Evolutionary conservation across 2,797 vertebrate genomes (phyloP), one percentile per base, ranked within the genome.

Genomic region (Xenopus petersii): DNA sequence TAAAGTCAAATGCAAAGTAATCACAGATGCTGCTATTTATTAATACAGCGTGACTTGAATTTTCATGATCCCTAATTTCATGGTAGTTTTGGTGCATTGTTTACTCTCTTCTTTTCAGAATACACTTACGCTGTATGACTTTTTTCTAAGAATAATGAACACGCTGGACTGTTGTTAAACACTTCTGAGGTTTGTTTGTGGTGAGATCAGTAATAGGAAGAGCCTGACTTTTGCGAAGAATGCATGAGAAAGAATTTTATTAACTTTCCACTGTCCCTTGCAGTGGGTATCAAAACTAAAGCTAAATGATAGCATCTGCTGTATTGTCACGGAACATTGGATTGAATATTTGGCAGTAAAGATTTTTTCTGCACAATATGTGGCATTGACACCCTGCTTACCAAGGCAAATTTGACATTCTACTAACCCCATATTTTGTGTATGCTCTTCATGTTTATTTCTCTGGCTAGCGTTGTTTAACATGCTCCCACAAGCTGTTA

Each of bases 241-340:
- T 73, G 65, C 54, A n/a, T 69, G 66, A 26, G 71, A 70, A 74
- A 78, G 66, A 42, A 15, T 73, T 73, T 65, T 60, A 42, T 73
- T 51, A 56, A 56, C n/a, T 78, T 78, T 73, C 71, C 65, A 64
- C 66, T 78, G 75, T 78, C 75, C 75, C 66, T 71, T 78, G 70
- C 71, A 64, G 60, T 64, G 60, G 76, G 76, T 69, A 78, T 74
- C 71, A 68, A 51, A 33, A 69, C 58, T 69, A 36, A 51, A 64
- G 71, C 17, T 78, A 78, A 78, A 63, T 78, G 51, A 65, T 78
- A 78, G 66, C 76, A 78, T 66, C 71, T 78, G 76, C 17, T 24
- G 73, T 30, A 68, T 64, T 73, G 76, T 78, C 76, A 78, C 46
- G 76, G 71, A 74, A 70, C 71, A 74, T n/a, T 74, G 61, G 61